Evolutionary conservation across 2,113 vertebrate species (phyloP).

Genomic region (Sporophila hypoxantha): DNA sequence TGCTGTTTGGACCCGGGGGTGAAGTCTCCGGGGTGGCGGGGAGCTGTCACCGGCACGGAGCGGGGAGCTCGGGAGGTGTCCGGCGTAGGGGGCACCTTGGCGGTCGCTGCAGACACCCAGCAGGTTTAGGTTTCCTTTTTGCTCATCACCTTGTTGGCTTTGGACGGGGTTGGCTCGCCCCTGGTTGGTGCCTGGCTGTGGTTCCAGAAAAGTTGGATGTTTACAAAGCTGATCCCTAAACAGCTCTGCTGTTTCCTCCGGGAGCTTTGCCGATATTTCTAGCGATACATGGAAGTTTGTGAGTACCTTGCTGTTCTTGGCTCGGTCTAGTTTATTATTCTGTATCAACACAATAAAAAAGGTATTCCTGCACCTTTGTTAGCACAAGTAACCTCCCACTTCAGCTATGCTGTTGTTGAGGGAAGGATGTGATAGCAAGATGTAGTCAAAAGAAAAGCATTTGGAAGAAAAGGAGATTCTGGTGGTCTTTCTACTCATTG

Average conservation of each 20-base stretch:
- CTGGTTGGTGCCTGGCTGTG: neutral
- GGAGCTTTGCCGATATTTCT: neutral
- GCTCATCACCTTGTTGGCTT: neutral
- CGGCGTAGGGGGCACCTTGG: fast-evolving
- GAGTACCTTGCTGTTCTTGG: neutral
- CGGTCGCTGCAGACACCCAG: neutral
- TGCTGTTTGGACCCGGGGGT: neutral
- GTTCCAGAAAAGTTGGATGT: neutral
- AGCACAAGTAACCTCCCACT: neutral
- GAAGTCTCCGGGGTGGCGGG: neutral
- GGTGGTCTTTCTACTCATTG: neutral
- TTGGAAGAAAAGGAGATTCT: neutral
- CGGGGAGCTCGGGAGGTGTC: neutral
- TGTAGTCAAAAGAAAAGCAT: neutral
- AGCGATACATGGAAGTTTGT: neutral
- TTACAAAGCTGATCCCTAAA: neutral
- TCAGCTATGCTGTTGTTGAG: neutral
- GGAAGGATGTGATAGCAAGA: neutral
- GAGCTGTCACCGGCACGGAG: neutral
- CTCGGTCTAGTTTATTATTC: neutral
- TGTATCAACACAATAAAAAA: neutral
- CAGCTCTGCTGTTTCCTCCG: neutral
- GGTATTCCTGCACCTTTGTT: neutral
- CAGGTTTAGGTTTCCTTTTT: neutral
- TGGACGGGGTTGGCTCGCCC: fast-evolving